Evolutionary conservation across 2,113 vertebrate species (phyloP), one percentile per base, ranked within the genome.

Genomic region (Rhinoderma darwinii): DNA sequence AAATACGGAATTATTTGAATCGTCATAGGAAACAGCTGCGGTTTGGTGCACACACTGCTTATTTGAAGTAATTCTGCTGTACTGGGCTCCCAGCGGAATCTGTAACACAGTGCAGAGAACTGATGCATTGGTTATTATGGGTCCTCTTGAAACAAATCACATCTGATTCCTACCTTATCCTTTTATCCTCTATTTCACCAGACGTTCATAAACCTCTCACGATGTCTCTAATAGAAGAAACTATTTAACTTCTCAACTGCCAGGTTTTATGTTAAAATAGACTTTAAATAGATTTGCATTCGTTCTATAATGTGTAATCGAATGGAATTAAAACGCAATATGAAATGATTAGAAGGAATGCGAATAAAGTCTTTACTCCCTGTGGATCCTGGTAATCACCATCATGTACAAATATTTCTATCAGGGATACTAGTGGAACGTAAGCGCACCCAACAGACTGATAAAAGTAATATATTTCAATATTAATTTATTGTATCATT

Each of bases 161-260:
- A 81, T 87, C 85, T 81, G 77, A 87, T 87, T 87, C n/a, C 47
- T 82, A 72, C 77, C 77, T 87, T 61, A 72, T 72, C 51, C 77
- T 87, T 82, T 87, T 56, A 87, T 82, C 85, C 77, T 41, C 47
- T 87, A 72, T 59, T 59, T 59, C 51, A 82, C 50, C 76, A 81
- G 85, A 82, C 77, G 30, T 72, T 80, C 44, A 80, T 80, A 86
- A 86, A 79, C 75, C 77, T 81, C 77, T 82, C 74, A 81, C 25
- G 14, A 27, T 80, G 77, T 15, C 66, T 41, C 47, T 37, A 44
- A 80, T 74, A 66, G 56, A 74, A 63, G 56, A 66, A 66, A 44
- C 79, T 44, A 56, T 30, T 82, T 82, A 82, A 82, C 75, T 47
- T 18, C 47, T 35, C 25, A 32, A 20, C 75, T 51, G 4, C 74